Conservation (phyloP, 2,888 invertebrate species). For the Tethea ocularis region DNA sequence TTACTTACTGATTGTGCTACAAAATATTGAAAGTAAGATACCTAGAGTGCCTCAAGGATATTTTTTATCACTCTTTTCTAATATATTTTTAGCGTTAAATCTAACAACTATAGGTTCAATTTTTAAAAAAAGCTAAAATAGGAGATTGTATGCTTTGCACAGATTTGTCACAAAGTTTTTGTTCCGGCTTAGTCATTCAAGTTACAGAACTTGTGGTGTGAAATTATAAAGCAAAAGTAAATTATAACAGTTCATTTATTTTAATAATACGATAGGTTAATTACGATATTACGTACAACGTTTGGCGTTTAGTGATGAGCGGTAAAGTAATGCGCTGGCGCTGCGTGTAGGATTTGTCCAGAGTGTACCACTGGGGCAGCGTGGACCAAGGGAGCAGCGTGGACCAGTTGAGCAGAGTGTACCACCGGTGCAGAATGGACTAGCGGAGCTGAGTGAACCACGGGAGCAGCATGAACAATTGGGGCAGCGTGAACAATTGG, state of each 20-base stretch:
- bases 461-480: conserved; percentile 27
- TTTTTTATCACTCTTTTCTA: no score
- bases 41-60: no score
- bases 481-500: conserved; percentile 31
- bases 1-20: no score
- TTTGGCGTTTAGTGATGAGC: conserved; percentile 55
- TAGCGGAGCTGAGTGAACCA: conserved; percentile 30
- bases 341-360: conserved; percentile 32
- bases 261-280: conserved; percentile 34
- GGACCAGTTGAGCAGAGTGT: conserved; percentile 41
- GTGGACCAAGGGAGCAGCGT: conserved; percentile 36
- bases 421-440: conserved; percentile 32
- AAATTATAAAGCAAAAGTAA: conserved; percentile 27
- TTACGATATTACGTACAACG: conserved; percentile 25
- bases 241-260: conserved; percentile 55
- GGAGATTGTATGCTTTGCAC: no score
- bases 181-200: no score
- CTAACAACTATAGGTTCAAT: no score
- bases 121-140: no score
- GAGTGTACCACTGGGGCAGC: conserved; percentile 25
- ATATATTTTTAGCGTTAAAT: no score
- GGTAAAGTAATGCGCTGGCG: conserved; percentile 48
- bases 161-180: no score
- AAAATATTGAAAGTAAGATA: no score
- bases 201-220: neutral